phyloP scores from a whole-genome alignment of 1,140 invertebrate species.

The Trichonephila inaurata region DNA sequence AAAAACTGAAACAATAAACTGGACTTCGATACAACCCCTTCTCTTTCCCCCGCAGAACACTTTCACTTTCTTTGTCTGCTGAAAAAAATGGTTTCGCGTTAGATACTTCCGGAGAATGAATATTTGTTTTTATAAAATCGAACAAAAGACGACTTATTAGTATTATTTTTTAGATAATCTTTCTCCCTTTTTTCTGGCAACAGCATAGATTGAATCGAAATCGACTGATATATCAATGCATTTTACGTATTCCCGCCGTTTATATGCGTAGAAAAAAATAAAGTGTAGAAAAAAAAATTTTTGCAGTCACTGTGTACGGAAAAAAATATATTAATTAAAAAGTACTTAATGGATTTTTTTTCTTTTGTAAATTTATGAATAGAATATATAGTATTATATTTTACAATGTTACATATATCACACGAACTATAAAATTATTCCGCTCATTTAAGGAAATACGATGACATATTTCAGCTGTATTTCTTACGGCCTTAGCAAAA shows the following conservation, averaged over 20 bases:
- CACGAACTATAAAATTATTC: too few relatives aligned
- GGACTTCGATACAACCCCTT: background rate
- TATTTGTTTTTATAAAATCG: conserved; percentile 12
- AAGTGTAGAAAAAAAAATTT: background rate
- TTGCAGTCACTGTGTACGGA: background rate
- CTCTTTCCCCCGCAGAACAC: background rate
- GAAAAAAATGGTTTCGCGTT: background rate
- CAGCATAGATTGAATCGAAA: background rate
- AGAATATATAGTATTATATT: too few relatives aligned
- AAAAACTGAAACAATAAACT: conserved; percentile 11
- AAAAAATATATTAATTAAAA: background rate
- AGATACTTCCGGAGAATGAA: background rate
- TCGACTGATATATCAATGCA: background rate
- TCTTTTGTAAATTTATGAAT: too few relatives aligned
- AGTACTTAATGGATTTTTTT: background rate
- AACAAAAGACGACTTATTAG: background rate
- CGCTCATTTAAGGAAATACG: too few relatives aligned
- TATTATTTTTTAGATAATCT: background rate
- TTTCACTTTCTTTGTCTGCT: background rate
- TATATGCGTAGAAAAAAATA: too few relatives aligned
- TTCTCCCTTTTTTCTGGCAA: background rate
- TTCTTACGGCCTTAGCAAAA: too few relatives aligned
- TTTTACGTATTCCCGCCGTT: too few relatives aligned
- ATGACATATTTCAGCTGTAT: too few relatives aligned
- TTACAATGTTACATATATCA: too few relatives aligned